Conservation (phyloP, 1,140 invertebrate genomes). For the Philotrypesis tridentata region DNA sequence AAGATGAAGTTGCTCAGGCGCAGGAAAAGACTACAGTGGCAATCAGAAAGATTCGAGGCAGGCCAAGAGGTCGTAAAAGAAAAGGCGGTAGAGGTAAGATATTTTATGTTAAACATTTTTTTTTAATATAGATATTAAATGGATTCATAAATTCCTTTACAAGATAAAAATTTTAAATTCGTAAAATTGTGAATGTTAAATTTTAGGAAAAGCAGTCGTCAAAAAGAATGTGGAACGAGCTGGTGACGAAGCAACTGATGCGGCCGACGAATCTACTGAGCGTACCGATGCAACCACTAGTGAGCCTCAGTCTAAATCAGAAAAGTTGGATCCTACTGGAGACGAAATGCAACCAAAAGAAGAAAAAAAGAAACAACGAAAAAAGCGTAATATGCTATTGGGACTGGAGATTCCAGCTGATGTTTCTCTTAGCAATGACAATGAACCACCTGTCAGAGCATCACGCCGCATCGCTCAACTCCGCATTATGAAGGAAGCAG, state of each 20-base stretch:
- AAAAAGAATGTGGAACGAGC: slow-evolving; percentile 1
- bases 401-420: slow-evolving; percentile 75
- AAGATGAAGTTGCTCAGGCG: slow-evolving; percentile 51
- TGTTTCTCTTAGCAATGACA: slow-evolving; percentile 50
- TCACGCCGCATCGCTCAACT: slow-evolving; percentile 88
- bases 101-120: background rate
- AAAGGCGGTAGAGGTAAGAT: slow-evolving; percentile 49
- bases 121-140: background rate
- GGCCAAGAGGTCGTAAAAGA: slow-evolving; percentile 64
- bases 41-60: slow-evolving; percentile 60
- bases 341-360: background rate
- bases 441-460: slow-evolving; percentile 79
- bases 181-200: background rate
- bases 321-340: slow-evolving; percentile 17
- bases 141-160: slow-evolving; percentile 11
- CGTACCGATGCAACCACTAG: background rate
- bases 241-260: slow-evolving; percentile 5
- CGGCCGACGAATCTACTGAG: slow-evolving; percentile 12
- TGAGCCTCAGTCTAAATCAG: background rate
- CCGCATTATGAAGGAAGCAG: slow-evolving; percentile 88
- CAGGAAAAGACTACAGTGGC: slow-evolving; percentile 42
- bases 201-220: background rate
- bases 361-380: slow-evolving; percentile 52
- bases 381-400: slow-evolving; percentile 70
- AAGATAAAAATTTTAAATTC: slow-evolving; percentile 12